Percentiles rank a stretch among this genome's conserved stretches.
Evolutionary conservation across 2,797 vertebrate genomes (phyloP).

Genomic region (Brachyalestes nurse): DNA sequence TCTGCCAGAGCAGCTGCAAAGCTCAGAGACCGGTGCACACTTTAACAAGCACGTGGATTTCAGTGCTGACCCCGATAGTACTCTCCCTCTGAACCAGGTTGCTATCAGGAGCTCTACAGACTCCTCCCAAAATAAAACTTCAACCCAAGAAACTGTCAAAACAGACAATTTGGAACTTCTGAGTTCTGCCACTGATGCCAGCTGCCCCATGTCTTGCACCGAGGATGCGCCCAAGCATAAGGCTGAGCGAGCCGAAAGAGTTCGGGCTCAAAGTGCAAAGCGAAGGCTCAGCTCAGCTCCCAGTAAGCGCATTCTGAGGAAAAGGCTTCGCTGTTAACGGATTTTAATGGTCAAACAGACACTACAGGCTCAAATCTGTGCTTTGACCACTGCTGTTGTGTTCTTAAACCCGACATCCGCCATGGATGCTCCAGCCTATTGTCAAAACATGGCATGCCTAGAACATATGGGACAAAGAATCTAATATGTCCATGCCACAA

Average conservation of each 20-base stretch:
- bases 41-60: background rate
- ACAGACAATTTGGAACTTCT: too few species aligned
- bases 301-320: constrained; percentile 76
- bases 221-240: background rate
- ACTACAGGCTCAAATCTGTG: background rate
- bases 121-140: background rate
- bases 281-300: constrained; percentile 14
- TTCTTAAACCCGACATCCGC: background rate
- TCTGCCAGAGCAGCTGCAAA: constrained; percentile 12
- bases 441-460: background rate
- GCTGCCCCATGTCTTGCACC: background rate
- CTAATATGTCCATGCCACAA: background rate
- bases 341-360: background rate
- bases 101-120: background rate
- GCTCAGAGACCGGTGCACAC: background rate
- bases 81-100: background rate
- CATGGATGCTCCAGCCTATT: background rate
- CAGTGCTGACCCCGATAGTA: background rate
- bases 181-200: background rate
- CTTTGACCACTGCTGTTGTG: background rate
- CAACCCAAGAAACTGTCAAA: background rate
- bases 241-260: constrained; percentile 49
- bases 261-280: constrained; percentile 48
- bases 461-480: background rate
- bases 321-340: constrained; percentile 77